phyloP scores from a whole-genome alignment of 2,888 invertebrate species.

The Euclidia mi region DNA sequence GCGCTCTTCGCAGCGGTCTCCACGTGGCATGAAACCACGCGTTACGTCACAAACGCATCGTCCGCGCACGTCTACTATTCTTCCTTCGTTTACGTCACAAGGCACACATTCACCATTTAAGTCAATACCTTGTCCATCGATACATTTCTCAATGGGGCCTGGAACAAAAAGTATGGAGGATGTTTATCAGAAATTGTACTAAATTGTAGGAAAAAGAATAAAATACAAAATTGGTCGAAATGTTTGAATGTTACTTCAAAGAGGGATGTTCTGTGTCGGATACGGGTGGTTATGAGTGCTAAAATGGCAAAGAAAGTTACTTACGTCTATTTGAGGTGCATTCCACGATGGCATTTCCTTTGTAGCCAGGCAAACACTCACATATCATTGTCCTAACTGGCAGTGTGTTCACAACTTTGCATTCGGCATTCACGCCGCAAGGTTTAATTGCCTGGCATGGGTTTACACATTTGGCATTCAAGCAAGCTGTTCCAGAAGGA shows the following conservation, averaged over 20 bases:
- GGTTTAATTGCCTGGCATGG: conserved; percentile 95
- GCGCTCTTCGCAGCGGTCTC: conserved; percentile 94
- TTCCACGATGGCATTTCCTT: conserved; percentile 95
- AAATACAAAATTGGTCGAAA: too few relatives aligned
- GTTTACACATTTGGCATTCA: conserved; percentile 95
- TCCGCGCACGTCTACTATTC: conserved; percentile 93
- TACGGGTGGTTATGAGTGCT: too few relatives aligned
- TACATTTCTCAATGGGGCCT: conserved; percentile 92
- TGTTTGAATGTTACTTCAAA: too few relatives aligned
- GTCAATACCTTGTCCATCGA: conserved; percentile 94
- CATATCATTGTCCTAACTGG: conserved; percentile 97
- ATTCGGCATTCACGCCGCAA: conserved; percentile 95
- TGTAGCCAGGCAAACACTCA: conserved; percentile 95
- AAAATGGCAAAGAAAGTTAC: conserved; percentile 66
- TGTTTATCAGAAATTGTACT: too few relatives aligned
- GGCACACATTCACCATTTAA: conserved; percentile 94
- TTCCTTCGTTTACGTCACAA: conserved; percentile 93
- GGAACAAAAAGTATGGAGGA: conserved; percentile 12
- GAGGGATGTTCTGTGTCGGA: too few relatives aligned
- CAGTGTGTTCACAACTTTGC: conserved; percentile 94
- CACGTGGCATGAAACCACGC: conserved; percentile 94
- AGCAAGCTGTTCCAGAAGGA: conserved; percentile 95
- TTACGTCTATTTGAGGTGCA: conserved; percentile 93
- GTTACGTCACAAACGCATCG: conserved; percentile 95
- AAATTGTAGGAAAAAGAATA: too few relatives aligned